Percentiles rank a stretch among this genome's conserved stretches.
Evolutionary conservation across 1,140 invertebrate species (phyloP).

Genomic region (Cherax quadricarinatus): DNA sequence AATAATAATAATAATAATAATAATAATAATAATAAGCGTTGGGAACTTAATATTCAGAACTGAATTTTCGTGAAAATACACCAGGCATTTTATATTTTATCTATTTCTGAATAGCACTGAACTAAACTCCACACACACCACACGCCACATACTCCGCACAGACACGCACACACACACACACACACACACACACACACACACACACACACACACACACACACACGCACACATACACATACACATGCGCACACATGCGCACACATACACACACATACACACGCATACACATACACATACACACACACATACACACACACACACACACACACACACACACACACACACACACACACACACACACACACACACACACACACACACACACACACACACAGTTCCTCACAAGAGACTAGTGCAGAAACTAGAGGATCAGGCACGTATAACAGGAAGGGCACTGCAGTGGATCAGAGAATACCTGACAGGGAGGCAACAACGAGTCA

Average conservation of each 20-base stretch:
- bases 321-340: background rate
- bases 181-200: background rate
- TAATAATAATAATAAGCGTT: slow-evolving; percentile 5
- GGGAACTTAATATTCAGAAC: background rate
- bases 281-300: background rate
- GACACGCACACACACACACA: background rate
- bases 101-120: background rate
- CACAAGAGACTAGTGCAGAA: too few relatives aligned
- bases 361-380: background rate
- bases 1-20: slow-evolving; percentile 19
- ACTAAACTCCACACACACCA: background rate
- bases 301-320: background rate
- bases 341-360: background rate
- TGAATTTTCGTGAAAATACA: background rate
- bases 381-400: background rate
- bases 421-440: too few relatives aligned
- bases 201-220: background rate
- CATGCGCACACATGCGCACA: background rate
- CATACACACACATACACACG: background rate
- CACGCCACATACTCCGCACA: too few relatives aligned
- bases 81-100: too few relatives aligned
- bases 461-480: too few relatives aligned
- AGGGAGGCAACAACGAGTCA: too few relatives aligned
- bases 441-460: too few relatives aligned
- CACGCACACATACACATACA: background rate